Evolutionary conservation across 2,888 invertebrate genomes (phyloP), one percentile per base, ranked within the genome.

Genomic region (Calliopum simillimum): DNA sequence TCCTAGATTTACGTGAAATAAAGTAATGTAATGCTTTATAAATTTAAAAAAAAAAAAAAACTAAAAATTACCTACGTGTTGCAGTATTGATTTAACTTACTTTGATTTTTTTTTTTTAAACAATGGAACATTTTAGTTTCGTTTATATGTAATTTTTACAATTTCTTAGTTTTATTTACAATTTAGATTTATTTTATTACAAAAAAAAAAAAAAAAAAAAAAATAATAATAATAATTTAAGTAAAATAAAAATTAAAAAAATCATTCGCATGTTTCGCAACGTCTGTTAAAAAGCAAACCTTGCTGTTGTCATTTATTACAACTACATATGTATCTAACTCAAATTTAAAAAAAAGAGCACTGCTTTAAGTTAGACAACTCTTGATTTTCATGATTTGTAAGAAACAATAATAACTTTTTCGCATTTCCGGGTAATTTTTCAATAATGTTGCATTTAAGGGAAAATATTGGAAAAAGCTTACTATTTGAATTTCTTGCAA

Each of bases 241-340:
- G n/a, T 21, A 71, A 61, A 70, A 69, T 64, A 58, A 58, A 65
- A 71, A 33, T n/a, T 23, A 56, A 4, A 33, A 70, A 71, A 69
- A 55, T 53, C 61, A 71, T 67, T 71, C 16, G 71, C 55, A 64
- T 70, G 64, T 69, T 75, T 33, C 33, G 33, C 33, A 6, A 33
- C 33, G 33, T 33, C 33, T 33, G 33, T n/a, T n/a, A n/a, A n/a
- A n/a, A n/a, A n/a, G n/a, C n/a, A n/a, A n/a, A n/a, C n/a, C n/a
- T n/a, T n/a, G n/a, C n/a, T n/a, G n/a, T 33, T 33, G 33, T 33
- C 33, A 33, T 33, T 33, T 1, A 33, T 33, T 33, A 33, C 33
- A 33, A n/a, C n/a, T n/a, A n/a, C 8, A 33, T 25, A 5, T 25
- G 5, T 33, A 33, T 33, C 33, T 33, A 33, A 33, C 33, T 33